phyloP scores from a whole-genome alignment of 2,797 vertebrate genomes.

The Pampus argenteus region DNA sequence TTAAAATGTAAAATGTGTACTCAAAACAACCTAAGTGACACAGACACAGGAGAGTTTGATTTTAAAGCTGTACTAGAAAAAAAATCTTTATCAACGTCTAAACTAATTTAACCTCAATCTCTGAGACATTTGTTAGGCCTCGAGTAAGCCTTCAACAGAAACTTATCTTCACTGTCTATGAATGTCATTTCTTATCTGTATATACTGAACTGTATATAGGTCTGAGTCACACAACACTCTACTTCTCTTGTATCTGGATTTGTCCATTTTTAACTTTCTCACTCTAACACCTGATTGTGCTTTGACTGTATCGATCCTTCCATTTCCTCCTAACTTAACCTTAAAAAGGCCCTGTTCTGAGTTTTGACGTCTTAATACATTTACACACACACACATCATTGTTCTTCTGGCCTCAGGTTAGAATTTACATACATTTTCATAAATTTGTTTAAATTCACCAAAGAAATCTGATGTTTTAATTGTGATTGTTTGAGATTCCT shows the following conservation, averaged over 20 bases:
- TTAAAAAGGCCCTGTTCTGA: constrained; percentile 82
- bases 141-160: background rate
- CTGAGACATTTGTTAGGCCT: background rate
- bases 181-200: background rate
- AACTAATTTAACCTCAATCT: background rate
- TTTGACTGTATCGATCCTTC: constrained; percentile 60
- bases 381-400: background rate
- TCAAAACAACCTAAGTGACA: constrained; percentile 27
- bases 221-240: constrained; percentile 39
- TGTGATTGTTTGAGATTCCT: constrained; percentile 15
- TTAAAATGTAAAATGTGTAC: constrained; percentile 14
- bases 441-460: constrained; percentile 11
- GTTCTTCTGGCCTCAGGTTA: constrained; percentile 2
- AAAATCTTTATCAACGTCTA: background rate
- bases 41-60: background rate
- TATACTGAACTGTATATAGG: background rate
- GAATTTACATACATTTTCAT: too few species aligned
- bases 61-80: background rate
- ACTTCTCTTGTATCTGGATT: constrained; percentile 44
- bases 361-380: constrained; percentile 57
- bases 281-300: constrained; percentile 71
- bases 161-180: background rate
- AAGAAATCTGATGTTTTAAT: constrained; percentile 9
- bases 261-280: constrained; percentile 60
- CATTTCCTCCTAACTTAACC: constrained; percentile 61